Evolutionary conservation across 2,113 vertebrate genomes (phyloP).

Genomic region (Condylura cristata): DNA sequence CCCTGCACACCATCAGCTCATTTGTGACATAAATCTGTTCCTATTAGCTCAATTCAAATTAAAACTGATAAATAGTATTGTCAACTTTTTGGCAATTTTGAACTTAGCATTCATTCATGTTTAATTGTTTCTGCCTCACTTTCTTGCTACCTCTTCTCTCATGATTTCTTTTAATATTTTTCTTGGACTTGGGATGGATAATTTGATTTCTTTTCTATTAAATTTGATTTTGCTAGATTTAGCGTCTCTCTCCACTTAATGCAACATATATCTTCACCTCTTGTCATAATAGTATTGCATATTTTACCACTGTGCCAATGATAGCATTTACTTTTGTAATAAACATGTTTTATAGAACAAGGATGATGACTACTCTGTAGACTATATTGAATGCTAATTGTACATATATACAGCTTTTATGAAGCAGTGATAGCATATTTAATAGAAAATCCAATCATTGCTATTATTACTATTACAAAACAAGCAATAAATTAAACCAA

Average conservation of each 20-base stretch:
- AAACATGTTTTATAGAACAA: not conserved
- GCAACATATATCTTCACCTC: not conserved
- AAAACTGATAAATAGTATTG: not conserved
- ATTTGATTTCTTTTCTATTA: not conserved
- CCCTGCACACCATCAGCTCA: no score
- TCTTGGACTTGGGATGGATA: not conserved
- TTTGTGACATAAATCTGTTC: not conserved
- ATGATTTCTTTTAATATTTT: not conserved
- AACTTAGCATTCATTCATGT: not conserved
- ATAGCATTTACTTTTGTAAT: not conserved
- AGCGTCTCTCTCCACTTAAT: not conserved
- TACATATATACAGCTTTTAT: not conserved
- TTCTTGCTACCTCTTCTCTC: not conserved
- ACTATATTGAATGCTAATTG: not conserved
- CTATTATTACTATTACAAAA: not conserved
- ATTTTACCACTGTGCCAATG: not conserved
- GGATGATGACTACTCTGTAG: not conserved
- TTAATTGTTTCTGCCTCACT: not conserved
- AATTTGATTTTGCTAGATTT: not conserved
- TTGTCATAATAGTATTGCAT: not conserved
- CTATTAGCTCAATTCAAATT: not conserved
- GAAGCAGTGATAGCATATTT: not conserved
- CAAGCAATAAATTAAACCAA: not conserved
- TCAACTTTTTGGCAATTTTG: not conserved
- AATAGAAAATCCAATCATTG: not conserved